Evolutionary conservation across 2,888 invertebrate genomes (phyloP).

Genomic region (Coelogynopora nodosa): DNA sequence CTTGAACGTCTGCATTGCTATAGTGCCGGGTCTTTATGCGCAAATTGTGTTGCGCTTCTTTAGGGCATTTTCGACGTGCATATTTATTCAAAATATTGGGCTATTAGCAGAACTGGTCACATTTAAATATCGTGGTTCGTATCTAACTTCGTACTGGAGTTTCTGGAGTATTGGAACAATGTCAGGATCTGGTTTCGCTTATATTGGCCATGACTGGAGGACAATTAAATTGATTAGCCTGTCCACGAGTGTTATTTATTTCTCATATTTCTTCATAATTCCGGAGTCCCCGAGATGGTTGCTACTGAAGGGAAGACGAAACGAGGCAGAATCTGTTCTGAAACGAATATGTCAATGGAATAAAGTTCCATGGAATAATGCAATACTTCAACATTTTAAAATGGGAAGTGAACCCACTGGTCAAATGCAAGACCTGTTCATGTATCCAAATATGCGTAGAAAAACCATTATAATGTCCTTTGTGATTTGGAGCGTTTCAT

Average conservation of each 20-base stretch:
- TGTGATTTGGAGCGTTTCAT: neutral
- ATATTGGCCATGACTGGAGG: neutral
- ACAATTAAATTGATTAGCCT: neutral
- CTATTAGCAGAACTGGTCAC: neutral
- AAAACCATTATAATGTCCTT: neutral
- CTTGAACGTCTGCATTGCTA: neutral
- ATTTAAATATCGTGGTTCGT: neutral
- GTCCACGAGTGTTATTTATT: neutral
- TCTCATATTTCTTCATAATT: neutral
- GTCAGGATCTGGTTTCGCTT: neutral
- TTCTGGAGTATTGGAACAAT: conserved; percentile 17
- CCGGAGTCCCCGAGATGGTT: neutral
- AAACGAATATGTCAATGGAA: neutral
- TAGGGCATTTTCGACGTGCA: neutral
- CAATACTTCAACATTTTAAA: neutral
- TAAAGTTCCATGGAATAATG: neutral
- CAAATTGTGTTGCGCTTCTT: neutral
- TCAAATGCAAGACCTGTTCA: neutral
- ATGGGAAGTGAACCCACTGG: neutral
- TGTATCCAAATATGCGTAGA: neutral
- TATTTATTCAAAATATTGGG: conserved; percentile 2
- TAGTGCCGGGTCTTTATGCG: neutral
- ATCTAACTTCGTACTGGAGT: neutral
- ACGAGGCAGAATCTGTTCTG: neutral
- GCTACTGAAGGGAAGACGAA: neutral